Evolutionary conservation across 2,113 vertebrate species (phyloP), one percentile per base, ranked within the genome.

Genomic region (Cinclus mexicanus): DNA sequence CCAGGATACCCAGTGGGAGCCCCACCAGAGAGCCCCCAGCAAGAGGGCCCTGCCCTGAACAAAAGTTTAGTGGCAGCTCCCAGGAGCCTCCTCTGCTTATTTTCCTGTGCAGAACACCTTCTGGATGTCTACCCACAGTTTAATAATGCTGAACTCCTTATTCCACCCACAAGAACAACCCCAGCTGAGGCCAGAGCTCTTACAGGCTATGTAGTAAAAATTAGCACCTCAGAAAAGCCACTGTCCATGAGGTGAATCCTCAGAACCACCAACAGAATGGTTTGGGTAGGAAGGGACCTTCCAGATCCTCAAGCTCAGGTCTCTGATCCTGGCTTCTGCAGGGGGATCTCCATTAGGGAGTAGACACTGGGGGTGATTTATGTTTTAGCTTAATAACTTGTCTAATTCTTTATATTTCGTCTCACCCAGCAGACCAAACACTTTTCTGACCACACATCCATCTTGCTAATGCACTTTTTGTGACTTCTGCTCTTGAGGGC

Each of bases 361-460:
- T 6, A 12, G 72, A 41, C 61, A 14, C 50, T 46, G 64, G 3
- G 37, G 20, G 42, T 64, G 71, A 75, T 50, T 74, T 6, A 25
- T 1, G 1, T 39, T 6, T 78, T 82, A 88, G 68, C 42, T 82
- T 72, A 12, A 47, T 31, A 33, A 33, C 80, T 80, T 81, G 49
- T 46, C 57, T 91, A 78, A 68, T 61, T 94, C 63, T 80, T 90
- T 53, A 8, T 39, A 33, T 80, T 95, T 92, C 41, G 12, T 59
- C 74, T 93, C 53, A 67, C 47, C 44, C 60, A 46, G 67, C 41
- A 42, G 52, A 23, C 41, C 44, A 83, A 60, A 14, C 35, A 41
- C 41, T 79, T 67, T 65, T 84, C 59, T 64, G 39, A 85, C 83
- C 28, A 5, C 39, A 20, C 4, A 7, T 79, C 79, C 9, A 0